Evolutionary conservation across 92 coral and sea anemone genomes (phyloP).

Genomic region (Porites cylindrica): DNA sequence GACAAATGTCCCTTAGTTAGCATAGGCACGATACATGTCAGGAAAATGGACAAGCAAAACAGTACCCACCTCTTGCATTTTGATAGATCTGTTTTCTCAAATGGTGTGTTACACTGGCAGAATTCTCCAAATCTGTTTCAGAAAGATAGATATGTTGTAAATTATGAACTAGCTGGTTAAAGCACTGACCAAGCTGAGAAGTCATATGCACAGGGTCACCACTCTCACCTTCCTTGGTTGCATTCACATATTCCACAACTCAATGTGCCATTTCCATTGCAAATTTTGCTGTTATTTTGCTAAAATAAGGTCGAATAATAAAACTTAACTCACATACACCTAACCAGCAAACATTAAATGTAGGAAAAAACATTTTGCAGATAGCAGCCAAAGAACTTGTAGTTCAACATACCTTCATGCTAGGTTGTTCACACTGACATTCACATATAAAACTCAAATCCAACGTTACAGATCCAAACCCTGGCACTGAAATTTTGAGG

Average conservation of each 20-base stretch:
- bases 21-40: no score
- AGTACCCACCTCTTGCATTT: constrained; percentile 78
- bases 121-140: constrained; percentile 73
- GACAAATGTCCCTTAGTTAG: no score
- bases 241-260: constrained; percentile 92
- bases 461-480: constrained; percentile 83
- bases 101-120: constrained; percentile 90
- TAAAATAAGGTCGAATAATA: constrained; percentile 14
- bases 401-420: constrained; percentile 46
- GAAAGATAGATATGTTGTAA: not conserved
- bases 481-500: constrained; percentile 83
- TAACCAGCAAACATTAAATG: no score
- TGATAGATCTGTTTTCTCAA: constrained; percentile 65
- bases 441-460: constrained; percentile 77
- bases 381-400: not conserved
- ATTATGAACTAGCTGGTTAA: not conserved
- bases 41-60: not conserved
- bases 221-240: constrained; percentile 80
- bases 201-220: not conserved
- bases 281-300: constrained; percentile 80
- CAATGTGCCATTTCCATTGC: constrained; percentile 81
- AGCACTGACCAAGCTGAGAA: no score
- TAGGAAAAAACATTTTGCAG: not conserved
- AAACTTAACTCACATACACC: not conserved
- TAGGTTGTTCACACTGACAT: constrained; percentile 78